Evolutionary conservation across 1,140 invertebrate genomes (phyloP).

Genomic region (Apis cerana): DNA sequence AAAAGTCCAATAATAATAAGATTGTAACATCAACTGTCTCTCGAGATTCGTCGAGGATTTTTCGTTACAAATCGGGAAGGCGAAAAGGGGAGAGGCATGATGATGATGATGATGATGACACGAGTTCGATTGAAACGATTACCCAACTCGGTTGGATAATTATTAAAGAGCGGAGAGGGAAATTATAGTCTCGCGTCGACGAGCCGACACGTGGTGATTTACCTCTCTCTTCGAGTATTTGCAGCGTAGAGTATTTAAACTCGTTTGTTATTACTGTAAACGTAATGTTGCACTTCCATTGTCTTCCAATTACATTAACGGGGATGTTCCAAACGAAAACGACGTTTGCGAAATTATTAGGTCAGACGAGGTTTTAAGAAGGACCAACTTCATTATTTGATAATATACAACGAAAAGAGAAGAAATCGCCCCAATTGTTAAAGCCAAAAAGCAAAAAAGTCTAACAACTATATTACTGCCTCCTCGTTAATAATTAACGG

Average conservation of each 20-base stretch:
- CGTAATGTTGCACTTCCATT: constrained; percentile 11
- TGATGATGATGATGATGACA: not conserved
- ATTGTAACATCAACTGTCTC: too few relatives aligned
- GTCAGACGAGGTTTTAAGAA: too few relatives aligned
- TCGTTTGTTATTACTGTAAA: constrained; percentile 33
- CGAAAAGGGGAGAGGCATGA: not conserved
- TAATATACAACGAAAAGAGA: too few relatives aligned
- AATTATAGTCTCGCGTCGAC: constrained; percentile 9
- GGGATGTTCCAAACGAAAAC: too few relatives aligned
- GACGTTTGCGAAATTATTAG: too few relatives aligned
- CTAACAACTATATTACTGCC: too few relatives aligned
- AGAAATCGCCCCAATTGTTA: too few relatives aligned
- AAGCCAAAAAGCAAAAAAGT: too few relatives aligned
- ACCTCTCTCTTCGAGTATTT: constrained; percentile 12
- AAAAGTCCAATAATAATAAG: not conserved
- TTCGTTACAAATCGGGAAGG: not conserved
- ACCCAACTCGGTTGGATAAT: constrained; percentile 41
- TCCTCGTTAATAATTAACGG: constrained; percentile 19
- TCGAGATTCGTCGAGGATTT: too few relatives aligned
- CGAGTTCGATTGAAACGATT: not conserved
- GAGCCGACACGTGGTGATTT: constrained; percentile 29
- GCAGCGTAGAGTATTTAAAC: constrained; percentile 7
- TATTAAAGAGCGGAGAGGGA: constrained; percentile 41
- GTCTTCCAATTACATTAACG: not conserved
- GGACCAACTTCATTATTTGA: too few relatives aligned